A percentile compares a stretch with the other conserved stretches of the same genome.
Evolutionary conservation across 2,113 vertebrate species (phyloP).

Genomic region (Bothrops jararaca): DNA sequence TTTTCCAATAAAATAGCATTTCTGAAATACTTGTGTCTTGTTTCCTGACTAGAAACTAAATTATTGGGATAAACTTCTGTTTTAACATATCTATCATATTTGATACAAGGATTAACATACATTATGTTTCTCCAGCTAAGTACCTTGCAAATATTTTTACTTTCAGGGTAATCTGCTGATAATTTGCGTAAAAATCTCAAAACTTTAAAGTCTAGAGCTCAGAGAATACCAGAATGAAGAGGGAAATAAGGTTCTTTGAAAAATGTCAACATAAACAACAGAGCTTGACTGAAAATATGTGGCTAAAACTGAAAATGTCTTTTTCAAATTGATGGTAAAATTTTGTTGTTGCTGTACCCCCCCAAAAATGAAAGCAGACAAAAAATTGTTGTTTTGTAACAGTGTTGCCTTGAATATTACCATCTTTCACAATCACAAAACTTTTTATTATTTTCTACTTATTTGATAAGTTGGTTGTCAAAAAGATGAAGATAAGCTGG

Average conservation of each 20-base stretch:
- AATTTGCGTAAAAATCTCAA: background rate
- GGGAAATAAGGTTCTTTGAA: background rate
- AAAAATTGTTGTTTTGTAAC: background rate
- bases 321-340: background rate
- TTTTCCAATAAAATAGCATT: background rate
- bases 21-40: background rate
- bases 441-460: constrained; percentile 14
- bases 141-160: background rate
- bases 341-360: background rate
- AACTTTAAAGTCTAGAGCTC: background rate
- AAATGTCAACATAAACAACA: background rate
- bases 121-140: background rate
- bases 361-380: background rate
- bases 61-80: background rate
- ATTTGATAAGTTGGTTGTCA: constrained; percentile 38
- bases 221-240: background rate
- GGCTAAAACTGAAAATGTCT: background rate
- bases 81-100: background rate
- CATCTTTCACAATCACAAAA: background rate
- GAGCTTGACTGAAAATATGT: background rate
- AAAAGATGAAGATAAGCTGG: constrained; percentile 72
- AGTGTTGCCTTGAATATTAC: background rate
- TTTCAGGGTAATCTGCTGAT: background rate
- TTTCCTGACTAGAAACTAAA: background rate
- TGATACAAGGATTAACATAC: background rate